A percentile compares a stretch with the other conserved stretches of the same genome.
Conservation (phyloP, 30 jellyfish, hydroid and myxozoan genomes). For the Turritopsis rubra region DNA sequence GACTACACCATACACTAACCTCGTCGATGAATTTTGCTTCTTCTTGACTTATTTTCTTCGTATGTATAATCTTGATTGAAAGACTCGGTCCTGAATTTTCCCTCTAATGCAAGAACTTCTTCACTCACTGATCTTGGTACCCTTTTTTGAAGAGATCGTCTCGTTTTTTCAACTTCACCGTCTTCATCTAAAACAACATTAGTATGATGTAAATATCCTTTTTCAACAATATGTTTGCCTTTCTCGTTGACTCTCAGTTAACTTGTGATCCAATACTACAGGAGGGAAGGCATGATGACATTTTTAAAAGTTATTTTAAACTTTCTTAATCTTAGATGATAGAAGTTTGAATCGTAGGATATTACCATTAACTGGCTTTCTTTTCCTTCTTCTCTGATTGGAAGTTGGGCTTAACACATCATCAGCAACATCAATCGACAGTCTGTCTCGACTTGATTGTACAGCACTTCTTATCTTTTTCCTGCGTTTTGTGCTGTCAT, state of each 20-base stretch:
- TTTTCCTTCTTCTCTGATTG: not conserved
- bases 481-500: not conserved
- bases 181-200: not conserved
- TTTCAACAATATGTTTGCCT: not conserved
- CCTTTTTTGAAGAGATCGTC: slow-evolving; percentile 45
- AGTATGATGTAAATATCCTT: not conserved
- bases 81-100: slow-evolving; percentile 53
- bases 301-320: too few species aligned
- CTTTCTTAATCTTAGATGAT: too few species aligned
- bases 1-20: slow-evolving; percentile 35
- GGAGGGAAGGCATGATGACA: too few species aligned
- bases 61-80: slow-evolving; percentile 24
- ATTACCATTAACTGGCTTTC: not conserved
- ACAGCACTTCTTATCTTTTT: slow-evolving; percentile 3
- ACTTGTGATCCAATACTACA: not conserved
- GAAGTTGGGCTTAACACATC: not conserved
- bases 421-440: not conserved
- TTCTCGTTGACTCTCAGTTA: not conserved
- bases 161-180: not conserved
- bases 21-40: slow-evolving; percentile 19
- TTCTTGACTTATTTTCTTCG: slow-evolving; percentile 34
- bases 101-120: slow-evolving; percentile 87
- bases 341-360: not conserved
- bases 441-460: slow-evolving; percentile 4
- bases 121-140: slow-evolving; percentile 90